phyloP scores from a whole-genome alignment of 2,888 invertebrate genomes.

The Marronus borbonicus region DNA sequence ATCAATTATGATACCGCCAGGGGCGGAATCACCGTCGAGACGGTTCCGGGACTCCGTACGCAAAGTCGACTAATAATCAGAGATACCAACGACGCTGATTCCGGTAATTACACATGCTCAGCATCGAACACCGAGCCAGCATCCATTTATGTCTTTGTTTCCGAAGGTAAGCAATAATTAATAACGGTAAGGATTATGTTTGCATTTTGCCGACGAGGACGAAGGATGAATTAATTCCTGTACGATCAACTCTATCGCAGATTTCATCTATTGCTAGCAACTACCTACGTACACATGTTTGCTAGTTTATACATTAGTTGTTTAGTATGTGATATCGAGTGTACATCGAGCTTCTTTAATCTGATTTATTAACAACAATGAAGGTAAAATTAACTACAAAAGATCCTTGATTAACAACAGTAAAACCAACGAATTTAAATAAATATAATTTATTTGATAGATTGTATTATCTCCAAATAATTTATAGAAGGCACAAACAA shows the following conservation, averaged over 20 bases:
- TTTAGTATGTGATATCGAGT: no score
- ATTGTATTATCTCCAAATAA: no score
- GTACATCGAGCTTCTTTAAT: no score
- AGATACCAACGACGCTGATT: conserved; percentile 87
- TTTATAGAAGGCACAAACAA: no score
- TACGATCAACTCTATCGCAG: neutral
- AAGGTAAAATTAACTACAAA: no score
- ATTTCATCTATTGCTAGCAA: no score
- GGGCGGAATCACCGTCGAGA: conserved; percentile 86
- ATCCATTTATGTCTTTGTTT: conserved; percentile 91
- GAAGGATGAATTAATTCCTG: neutral
- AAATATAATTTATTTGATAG: no score
- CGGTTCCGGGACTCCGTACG: conserved; percentile 87
- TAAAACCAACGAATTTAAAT: no score
- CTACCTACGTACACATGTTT: no score
- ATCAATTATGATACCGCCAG: conserved; percentile 92
- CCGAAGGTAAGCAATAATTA: conserved; percentile 80
- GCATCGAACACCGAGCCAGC: conserved; percentile 93
- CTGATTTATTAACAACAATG: no score
- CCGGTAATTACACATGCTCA: conserved; percentile 93
- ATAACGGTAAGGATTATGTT: conserved; percentile 20
- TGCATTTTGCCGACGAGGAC: neutral
- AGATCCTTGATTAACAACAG: no score
- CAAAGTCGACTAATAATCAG: conserved; percentile 89
- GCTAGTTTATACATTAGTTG: no score